Conservation (phyloP, 2,888 invertebrate species). For the Lycocerus yunnanus region DNA sequence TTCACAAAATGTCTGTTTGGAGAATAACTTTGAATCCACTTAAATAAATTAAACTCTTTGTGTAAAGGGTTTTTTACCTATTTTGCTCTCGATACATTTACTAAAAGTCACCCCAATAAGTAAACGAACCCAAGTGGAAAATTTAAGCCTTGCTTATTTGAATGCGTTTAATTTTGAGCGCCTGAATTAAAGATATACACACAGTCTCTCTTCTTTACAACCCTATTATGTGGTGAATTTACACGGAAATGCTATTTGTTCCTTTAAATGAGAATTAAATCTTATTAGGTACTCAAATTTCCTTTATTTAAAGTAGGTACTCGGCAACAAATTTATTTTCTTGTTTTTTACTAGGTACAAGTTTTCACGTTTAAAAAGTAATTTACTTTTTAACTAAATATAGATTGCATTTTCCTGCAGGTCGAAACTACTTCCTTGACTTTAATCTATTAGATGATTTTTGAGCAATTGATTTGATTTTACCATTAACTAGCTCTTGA, state of each 20-base stretch:
- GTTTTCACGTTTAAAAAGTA: neutral
- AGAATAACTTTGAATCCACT: neutral
- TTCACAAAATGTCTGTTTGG: neutral
- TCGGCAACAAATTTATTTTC: neutral
- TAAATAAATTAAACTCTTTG: neutral
- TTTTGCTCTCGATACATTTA: neutral
- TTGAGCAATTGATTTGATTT: neutral
- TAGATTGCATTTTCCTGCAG: neutral
- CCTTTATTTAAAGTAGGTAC: conserved; percentile 29
- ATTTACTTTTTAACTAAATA: neutral
- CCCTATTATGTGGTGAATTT: conserved; percentile 38
- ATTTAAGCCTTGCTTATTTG: conserved; percentile 35
- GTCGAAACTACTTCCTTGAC: neutral
- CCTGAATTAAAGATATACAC: conserved; percentile 37
- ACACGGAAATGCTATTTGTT: conserved; percentile 39
- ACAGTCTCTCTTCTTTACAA: conserved; percentile 31
- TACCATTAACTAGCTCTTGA: too few relatives aligned
- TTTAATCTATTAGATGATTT: neutral
- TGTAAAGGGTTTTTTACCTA: neutral
- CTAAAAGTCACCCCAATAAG: conserved; percentile 31
- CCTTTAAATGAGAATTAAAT: conserved; percentile 38
- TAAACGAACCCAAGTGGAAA: conserved; percentile 31
- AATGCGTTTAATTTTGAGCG: conserved; percentile 36
- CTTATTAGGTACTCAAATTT: conserved; percentile 35
- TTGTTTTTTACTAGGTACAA: neutral